Evolutionary conservation across 2,888 invertebrate genomes (phyloP), one percentile per base, ranked within the genome.

Genomic region (Yponomeuta plumbellus): DNA sequence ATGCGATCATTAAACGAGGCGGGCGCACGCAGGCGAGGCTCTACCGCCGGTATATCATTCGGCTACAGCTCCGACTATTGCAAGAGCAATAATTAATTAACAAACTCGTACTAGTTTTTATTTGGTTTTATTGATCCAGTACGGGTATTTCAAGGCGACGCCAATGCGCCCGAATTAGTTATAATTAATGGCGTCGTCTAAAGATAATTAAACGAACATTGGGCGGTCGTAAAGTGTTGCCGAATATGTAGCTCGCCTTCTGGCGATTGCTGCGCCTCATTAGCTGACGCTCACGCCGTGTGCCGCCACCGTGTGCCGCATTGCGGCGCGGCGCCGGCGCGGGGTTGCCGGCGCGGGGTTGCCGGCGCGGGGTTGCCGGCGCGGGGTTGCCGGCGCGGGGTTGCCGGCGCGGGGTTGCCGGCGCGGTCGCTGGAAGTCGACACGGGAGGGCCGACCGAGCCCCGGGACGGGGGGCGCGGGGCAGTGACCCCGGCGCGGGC

Each of bases 101-200:
- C 63, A 63, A 40, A 63, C 63, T 39, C n/a, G 63, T 20, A 63
- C 63, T 39, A n/a, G 39, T 21, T 59, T 52, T 59, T 59, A 59
- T 59, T 59, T 22, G 21, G 22, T 63, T 63, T 63, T 63, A 40
- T 63, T 40, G 20, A 13, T 62, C 62, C 39, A 39, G 39, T 17
- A 20, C 58, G 58, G 5, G 44, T 52, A 22, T 61, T 13, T 26
- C 61, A 61, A 61, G 61, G 61, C 26, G 26, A 23, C 26, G 26
- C 22, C 20, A 11, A 23, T 17, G 22, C 17, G 17, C 23, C 26
- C 20, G 26, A 26, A 61, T 61, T 61, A 22, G 61, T 61, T 61
- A 61, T 61, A 61, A 61, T 61, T 61, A 23, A 61, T 61, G 26
- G 44, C 44, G 44, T 52, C 44, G 44, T 52, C 61, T 22, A 11